Conservation (phyloP, 2,888 invertebrate species). For the Empis livida region DNA sequence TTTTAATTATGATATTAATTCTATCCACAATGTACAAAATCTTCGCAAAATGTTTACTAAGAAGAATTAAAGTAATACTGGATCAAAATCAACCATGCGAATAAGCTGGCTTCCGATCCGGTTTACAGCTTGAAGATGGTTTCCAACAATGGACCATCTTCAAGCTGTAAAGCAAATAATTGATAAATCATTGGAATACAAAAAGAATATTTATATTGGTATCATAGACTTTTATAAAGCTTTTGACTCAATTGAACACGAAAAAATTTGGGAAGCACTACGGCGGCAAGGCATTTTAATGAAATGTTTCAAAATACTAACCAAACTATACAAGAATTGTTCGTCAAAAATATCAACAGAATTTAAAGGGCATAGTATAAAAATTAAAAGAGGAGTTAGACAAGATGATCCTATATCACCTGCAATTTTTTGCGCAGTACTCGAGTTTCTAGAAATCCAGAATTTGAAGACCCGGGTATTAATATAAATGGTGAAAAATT, state of each 20-base stretch:
- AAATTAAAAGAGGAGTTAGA: neutral
- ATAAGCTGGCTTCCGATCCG: neutral
- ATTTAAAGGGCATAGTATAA: neutral
- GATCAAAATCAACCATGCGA: neutral
- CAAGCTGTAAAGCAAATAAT: neutral
- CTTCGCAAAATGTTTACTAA: neutral
- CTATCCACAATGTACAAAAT: neutral
- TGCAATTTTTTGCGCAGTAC: neutral
- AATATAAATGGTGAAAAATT: neutral
- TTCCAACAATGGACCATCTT: neutral
- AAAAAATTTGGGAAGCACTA: neutral
- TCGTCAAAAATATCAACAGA: neutral
- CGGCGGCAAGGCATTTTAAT: neutral
- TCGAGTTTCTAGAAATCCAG: neutral
- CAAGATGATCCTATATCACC: conserved; percentile 2
- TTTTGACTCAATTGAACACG: conserved; percentile 1
- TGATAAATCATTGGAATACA: neutral
- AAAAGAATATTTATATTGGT: neutral
- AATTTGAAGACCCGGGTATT: neutral
- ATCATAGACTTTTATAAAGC: conserved; percentile 1
- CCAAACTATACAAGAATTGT: neutral
- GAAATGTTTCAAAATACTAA: neutral
- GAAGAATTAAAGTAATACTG: neutral
- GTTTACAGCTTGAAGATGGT: too few species aligned
- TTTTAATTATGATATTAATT: too few species aligned